phyloP scores from a whole-genome alignment of 2,113 vertebrate genomes.

The Neogobius melanostomus region DNA sequence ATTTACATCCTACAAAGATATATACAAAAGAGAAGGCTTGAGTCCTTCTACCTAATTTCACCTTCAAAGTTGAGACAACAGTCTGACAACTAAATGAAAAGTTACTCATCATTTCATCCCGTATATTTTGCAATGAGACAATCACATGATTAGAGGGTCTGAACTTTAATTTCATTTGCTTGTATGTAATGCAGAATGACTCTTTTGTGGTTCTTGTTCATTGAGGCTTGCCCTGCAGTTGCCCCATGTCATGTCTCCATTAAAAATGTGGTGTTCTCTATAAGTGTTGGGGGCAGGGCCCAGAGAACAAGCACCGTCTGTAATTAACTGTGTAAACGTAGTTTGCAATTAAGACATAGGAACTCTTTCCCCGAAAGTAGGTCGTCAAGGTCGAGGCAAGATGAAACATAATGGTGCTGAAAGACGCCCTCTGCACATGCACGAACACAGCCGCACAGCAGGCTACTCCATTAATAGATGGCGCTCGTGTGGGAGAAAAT shows the following conservation, averaged over 20 bases:
- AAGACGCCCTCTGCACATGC: slow-evolving; percentile 25
- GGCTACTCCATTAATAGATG: slow-evolving; percentile 15
- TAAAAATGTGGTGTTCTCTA: slow-evolving; percentile 61
- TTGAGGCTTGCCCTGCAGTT: slow-evolving; percentile 34
- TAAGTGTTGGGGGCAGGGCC: slow-evolving; percentile 66
- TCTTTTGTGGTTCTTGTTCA: slow-evolving; percentile 26
- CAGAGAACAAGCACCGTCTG: slow-evolving; percentile 58
- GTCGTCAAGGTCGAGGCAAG: slow-evolving; percentile 65
- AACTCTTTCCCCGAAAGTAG: slow-evolving; percentile 70
- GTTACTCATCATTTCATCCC: not conserved
- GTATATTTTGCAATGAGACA: not conserved
- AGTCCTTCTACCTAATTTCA: too few relatives aligned
- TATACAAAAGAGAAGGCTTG: too few relatives aligned
- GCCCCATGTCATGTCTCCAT: slow-evolving; percentile 49
- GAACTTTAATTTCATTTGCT: not conserved
- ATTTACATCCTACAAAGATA: too few relatives aligned
- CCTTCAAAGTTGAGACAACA: not conserved
- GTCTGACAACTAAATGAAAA: not conserved
- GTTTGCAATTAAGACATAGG: slow-evolving; percentile 76
- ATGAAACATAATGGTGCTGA: slow-evolving; percentile 61
- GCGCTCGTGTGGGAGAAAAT: not conserved
- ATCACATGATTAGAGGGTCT: not conserved
- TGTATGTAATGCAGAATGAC: not conserved
- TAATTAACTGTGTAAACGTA: slow-evolving; percentile 77
- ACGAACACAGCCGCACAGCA: slow-evolving; percentile 7